Conservation (phyloP, 2,113 vertebrate species). For the Globicephala melas region DNA sequence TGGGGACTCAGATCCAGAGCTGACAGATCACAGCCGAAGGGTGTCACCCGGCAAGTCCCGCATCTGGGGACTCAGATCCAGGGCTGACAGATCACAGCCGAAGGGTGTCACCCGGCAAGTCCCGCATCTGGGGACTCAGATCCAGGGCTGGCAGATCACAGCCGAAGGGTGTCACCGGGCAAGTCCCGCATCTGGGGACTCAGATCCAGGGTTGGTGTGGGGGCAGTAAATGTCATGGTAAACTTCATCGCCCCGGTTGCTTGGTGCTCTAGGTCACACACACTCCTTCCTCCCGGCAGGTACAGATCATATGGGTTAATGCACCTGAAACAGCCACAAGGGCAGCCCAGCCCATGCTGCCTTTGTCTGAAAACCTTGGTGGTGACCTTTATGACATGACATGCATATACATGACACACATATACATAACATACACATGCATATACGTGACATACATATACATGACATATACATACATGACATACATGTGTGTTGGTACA, state of each 20-base stretch:
- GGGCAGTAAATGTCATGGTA: rapidly evolving
- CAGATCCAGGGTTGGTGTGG: rapidly evolving
- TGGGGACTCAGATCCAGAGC: rapidly evolving
- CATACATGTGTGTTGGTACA: neutral
- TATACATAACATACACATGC: neutral
- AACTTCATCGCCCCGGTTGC: no score
- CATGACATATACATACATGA: rapidly evolving
- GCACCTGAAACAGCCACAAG: rapidly evolving
- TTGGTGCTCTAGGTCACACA: neutral
- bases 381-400: neutral
- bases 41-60: no score
- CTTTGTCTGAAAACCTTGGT: no score
- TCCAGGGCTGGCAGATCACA: rapidly evolving
- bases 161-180: rapidly evolving
- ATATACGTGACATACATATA: neutral
- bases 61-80: no score
- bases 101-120: rapidly evolving
- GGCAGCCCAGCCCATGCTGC: rapidly evolving
- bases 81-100: rapidly evolving
- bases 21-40: rapidly evolving
- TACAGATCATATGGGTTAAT: rapidly evolving
- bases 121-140: no score
- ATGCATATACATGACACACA: rapidly evolving
- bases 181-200: rapidly evolving
- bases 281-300: no score